These are phyloP conservation scores for Tipula lateralis DNA, from an alignment of 2,888 invertebrate species.

Conservation along the genomic window DNA sequence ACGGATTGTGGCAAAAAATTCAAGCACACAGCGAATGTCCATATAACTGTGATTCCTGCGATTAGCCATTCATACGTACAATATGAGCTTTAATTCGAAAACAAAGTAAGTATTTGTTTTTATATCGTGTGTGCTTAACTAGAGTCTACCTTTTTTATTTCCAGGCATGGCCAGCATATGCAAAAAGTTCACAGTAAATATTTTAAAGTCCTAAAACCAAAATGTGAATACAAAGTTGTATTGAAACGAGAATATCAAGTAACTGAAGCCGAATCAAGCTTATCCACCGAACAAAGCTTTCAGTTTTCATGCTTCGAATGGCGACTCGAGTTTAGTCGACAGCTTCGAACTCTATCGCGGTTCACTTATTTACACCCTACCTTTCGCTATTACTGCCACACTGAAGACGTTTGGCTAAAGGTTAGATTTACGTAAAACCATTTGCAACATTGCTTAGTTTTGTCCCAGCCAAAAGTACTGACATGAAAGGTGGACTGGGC, in stretches of 20 bases:
- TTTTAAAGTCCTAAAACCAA: not conserved
- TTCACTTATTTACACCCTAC: no score
- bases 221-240: not conserved
- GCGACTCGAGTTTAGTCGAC: no score
- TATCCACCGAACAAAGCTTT: no score
- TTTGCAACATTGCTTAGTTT: no score
- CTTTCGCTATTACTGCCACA: no score
- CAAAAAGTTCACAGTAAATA: not conserved
- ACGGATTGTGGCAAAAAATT: constrained; percentile 29
- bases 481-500: no score
- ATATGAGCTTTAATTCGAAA: not conserved
- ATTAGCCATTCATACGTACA: not conserved
- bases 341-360: no score
- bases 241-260: not conserved
- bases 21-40: constrained; percentile 7
- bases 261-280: no score
- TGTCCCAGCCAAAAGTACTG: no score
- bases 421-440: no score
- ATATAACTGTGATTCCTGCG: not conserved
- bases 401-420: no score
- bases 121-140: not conserved
- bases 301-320: no score
- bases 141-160: not conserved
- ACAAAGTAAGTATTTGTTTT: not conserved
- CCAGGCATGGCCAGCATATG: not conserved